Evolutionary conservation across 2,113 vertebrate genomes (phyloP), one percentile per base, ranked within the genome.

Genomic region (Brachyhypopomus occidentalis): DNA sequence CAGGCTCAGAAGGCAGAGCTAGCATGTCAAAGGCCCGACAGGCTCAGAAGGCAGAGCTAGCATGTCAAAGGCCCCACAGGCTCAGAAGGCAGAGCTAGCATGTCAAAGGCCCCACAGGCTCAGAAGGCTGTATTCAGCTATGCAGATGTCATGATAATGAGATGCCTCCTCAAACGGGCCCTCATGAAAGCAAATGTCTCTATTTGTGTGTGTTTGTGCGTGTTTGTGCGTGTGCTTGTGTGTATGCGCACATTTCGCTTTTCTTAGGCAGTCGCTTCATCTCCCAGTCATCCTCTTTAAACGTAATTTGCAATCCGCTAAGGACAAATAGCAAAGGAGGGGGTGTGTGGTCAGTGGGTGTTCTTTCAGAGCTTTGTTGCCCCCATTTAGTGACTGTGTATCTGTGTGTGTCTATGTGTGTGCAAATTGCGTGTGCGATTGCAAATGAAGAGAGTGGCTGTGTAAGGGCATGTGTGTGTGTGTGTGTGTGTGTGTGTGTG

Each of bases 111-210:
- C 48, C 12, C 78, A 60, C 59, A 58, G 67, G 69, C 62, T 84
- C 69, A 36, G 22, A 63, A 56, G 67, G 36, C 63, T 62, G 38
- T 38, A 64, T 84, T 81, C 56, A 81, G 71, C 75, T 72, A 84
- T 82, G 79, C 71, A 82, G 79, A 82, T 84, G 66, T 72, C 66
- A 78, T 75, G 79, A 86, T 84, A 84, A 79, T 77, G 72, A 86
- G 77, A 55, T 78, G 75, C 85, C 3, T 2, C n/a, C 64, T 66
- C 71, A 71, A 30, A 75, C 71, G 59, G 79, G 64, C 79, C 22
- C 66, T 79, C 52, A 45, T 48, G 71, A 81, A 74, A 78, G 62
- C 70, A 75, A 67, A 74, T 60, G 38, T 56, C 69, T 80, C 67
- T 77, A 69, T 79, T 66, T 66, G 67, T 71, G 80, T 36, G 41